Conservation (phyloP, 2,113 vertebrate species). For the Fregata magnificens region DNA sequence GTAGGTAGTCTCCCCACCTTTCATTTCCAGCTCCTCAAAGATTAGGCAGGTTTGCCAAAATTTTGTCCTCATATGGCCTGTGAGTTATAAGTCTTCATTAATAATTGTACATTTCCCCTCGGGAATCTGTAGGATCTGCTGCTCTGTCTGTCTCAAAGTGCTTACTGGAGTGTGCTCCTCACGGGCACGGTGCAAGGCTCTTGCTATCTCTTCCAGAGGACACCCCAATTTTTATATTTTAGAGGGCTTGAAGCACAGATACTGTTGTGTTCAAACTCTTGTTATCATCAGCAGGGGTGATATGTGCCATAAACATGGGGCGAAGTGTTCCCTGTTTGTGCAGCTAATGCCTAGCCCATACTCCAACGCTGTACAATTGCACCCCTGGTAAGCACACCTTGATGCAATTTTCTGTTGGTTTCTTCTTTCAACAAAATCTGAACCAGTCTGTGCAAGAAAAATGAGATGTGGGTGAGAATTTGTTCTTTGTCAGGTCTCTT, state of each 20-base stretch:
- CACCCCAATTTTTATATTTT: no score
- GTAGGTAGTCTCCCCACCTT: not conserved
- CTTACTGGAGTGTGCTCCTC: not conserved
- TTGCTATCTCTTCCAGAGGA: no score
- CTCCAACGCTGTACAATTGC: accelerated
- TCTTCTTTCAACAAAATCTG: not conserved
- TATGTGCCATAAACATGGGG: accelerated
- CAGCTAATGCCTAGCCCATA: accelerated
- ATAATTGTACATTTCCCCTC: accelerated
- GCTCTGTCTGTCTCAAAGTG: not conserved
- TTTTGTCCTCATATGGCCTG: no score
- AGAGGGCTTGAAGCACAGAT: not conserved
- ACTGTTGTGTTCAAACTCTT: not conserved
- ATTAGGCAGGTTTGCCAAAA: not conserved
- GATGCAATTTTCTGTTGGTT: not conserved
- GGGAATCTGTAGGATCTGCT: not conserved
- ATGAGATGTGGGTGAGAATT: not conserved
- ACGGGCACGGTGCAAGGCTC: accelerated
- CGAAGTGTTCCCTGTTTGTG: accelerated
- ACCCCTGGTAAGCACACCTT: accelerated
- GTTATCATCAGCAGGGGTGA: accelerated
- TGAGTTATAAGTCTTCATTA: no score
- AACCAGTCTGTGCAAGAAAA: not conserved
- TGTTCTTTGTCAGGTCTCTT: not conserved
- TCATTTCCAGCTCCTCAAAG: not conserved